Base-by-base conservation (phyloP, 2,888 invertebrate species). In the Phlogophora meticulosa region DNA sequence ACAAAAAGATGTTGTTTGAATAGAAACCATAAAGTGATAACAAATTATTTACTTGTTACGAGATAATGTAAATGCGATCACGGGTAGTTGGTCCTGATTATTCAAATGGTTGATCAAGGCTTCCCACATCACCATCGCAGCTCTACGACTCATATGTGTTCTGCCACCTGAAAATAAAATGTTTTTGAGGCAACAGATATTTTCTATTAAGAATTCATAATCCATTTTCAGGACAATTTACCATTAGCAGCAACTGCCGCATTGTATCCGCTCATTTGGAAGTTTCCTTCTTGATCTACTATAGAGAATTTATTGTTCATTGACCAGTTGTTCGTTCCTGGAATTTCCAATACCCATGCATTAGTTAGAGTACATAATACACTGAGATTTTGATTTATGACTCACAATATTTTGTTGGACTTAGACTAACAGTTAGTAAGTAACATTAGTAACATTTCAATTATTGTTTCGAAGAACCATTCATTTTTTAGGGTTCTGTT, bases 51-150 rank as follows among this genome's bases (percentile, higher is more conserved):
- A 99, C 89, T 98, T 96, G 82, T 97, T 98, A 76, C 98, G 96
- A 0, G 99, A 99, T 78, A 99, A 96, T 0, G 98, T 98, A 88
- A 99, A 99, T 0, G 98, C 98, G 0, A 99, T 99, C 0, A 98
- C 98, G 0, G 99, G 99, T 61, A 99, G 95, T 87, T 98, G 97
- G 82, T 99, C 97, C 70, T 97, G 96, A 71, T 97, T 96, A 82
- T 97, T 96, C 58, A 99, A 96, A 93, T 98, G 98, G 80, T 98
- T 97, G 46, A 99, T 97, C 55, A 99, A 96, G 4, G 97, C 97
- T 42, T 97, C 96, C 98, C 98, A 98, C 88, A 98, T 96, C 0
- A 97, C 97, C 86, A 97, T 97, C 80, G 99, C 98, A 84, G 98
- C 97, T 86, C 97, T 97, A 0, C 96, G 95, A 75, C 94, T 96